Percentiles rank a stretch among this genome's conserved stretches.
phyloP scores from a whole-genome alignment of 2,888 invertebrate species.

The Meteorus colon region DNA sequence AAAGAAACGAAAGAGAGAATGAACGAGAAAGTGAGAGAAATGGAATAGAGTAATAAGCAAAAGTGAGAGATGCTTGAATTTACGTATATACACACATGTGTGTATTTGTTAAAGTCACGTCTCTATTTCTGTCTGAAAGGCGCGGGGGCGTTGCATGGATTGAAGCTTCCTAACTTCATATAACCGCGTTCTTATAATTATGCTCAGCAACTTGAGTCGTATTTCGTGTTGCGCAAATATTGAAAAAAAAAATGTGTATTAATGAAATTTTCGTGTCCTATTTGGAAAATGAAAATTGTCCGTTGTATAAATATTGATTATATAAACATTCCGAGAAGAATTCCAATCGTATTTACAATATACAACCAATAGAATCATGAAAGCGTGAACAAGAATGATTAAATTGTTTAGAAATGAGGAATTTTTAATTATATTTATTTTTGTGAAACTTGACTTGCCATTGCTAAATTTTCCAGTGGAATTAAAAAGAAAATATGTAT shows the following conservation, averaged over 20 bases:
- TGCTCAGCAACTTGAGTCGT: constrained; percentile 47
- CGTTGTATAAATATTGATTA: background rate
- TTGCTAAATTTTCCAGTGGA: background rate
- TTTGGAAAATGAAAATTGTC: no score
- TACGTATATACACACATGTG: constrained; percentile 16
- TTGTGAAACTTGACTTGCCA: no score
- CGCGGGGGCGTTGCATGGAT: constrained; percentile 66
- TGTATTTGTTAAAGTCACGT: constrained; percentile 59
- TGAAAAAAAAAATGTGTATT: background rate
- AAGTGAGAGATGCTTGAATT: constrained; percentile 31
- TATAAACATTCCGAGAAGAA: background rate
- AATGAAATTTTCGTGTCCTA: background rate
- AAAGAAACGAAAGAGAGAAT: constrained; percentile 12
- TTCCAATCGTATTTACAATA: no score
- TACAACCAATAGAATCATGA: no score
- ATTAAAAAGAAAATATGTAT: background rate
- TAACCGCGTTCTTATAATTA: constrained; percentile 43
- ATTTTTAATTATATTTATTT: background rate
- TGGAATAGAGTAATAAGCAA: constrained; percentile 21
- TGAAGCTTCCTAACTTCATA: constrained; percentile 57
- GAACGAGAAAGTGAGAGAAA: constrained; percentile 15
- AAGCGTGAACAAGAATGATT: background rate
- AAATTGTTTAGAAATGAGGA: background rate
- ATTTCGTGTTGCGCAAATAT: background rate
- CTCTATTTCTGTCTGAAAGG: constrained; percentile 63